These are phyloP conservation scores for Dicyrtomina minuta DNA, from an alignment of 2,888 invertebrate species.

Conservation along the genomic window DNA sequence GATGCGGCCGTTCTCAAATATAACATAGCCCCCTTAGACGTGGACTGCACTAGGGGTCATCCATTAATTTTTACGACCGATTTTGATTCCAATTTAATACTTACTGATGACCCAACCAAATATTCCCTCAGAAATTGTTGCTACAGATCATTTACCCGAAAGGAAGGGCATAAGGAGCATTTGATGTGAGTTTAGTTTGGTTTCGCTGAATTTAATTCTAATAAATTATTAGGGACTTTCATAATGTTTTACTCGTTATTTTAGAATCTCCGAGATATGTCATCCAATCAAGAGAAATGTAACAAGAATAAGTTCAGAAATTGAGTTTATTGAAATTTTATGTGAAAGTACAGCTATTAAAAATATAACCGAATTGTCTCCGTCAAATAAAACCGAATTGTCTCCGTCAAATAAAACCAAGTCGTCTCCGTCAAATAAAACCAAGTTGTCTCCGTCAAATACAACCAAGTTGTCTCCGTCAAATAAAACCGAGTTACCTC, in stretches of 20 bases:
- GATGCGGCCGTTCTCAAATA: slow-evolving; percentile 63
- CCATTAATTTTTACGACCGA: slow-evolving; percentile 33
- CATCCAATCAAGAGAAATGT: neutral
- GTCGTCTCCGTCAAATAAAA: no score
- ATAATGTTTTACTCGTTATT: neutral
- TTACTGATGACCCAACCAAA: neutral
- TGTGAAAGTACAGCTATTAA: no score
- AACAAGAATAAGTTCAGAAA: no score
- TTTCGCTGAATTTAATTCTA: no score
- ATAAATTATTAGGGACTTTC: no score
- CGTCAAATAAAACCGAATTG: no score
- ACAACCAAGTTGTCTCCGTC: no score
- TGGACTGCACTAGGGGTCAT: slow-evolving; percentile 58
- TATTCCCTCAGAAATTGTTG: slow-evolving; percentile 10
- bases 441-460: no score
- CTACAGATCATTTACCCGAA: neutral
- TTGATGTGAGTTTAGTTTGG: neutral
- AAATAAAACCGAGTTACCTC: no score
- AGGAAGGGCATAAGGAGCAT: neutral
- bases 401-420: no score
- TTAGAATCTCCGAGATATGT: neutral
- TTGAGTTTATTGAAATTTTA: no score
- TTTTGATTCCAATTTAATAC: slow-evolving; percentile 15
- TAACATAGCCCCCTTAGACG: slow-evolving; percentile 59
- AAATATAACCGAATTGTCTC: no score